These are phyloP conservation scores for Ciconia boyciana DNA, from an alignment of 2,113 vertebrate genomes.

Conservation along the genomic window DNA sequence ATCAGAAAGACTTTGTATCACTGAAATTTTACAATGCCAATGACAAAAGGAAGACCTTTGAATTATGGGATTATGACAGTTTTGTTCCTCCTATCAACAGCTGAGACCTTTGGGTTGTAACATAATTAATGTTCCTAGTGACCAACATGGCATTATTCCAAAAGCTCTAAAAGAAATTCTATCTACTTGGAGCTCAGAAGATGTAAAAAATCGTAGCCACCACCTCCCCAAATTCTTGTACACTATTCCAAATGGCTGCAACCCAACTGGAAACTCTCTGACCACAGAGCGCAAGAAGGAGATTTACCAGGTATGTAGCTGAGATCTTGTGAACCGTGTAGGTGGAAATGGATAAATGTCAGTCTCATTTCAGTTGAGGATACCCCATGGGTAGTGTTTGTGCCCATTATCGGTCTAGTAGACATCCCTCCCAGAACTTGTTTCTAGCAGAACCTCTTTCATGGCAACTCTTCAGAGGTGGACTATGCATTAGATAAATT, in stretches of 20 bases:
- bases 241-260: constrained; percentile 92
- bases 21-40: not conserved
- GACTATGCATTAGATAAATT: not conserved
- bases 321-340: not conserved
- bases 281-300: constrained; percentile 83
- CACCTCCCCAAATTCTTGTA: constrained; percentile 85
- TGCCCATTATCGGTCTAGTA: not conserved
- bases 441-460: not conserved
- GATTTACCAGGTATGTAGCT: constrained; percentile 84
- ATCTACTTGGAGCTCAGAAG: constrained; percentile 82
- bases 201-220: constrained; percentile 67
- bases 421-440: not conserved
- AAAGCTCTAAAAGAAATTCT: constrained; percentile 79
- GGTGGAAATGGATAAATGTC: not conserved
- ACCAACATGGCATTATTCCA: constrained; percentile 89
- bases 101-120: constrained; percentile 89
- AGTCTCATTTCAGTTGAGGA: not conserved
- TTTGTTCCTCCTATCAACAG: constrained; percentile 64
- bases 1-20: not conserved
- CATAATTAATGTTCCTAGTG: constrained; percentile 84
- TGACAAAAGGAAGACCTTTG: not conserved
- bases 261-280: constrained; percentile 90
- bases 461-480: not conserved
- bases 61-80: not conserved
- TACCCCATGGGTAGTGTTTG: not conserved